phyloP scores from a whole-genome alignment of 2,797 vertebrate genomes.

The Pseudochirops cupreus region DNA sequence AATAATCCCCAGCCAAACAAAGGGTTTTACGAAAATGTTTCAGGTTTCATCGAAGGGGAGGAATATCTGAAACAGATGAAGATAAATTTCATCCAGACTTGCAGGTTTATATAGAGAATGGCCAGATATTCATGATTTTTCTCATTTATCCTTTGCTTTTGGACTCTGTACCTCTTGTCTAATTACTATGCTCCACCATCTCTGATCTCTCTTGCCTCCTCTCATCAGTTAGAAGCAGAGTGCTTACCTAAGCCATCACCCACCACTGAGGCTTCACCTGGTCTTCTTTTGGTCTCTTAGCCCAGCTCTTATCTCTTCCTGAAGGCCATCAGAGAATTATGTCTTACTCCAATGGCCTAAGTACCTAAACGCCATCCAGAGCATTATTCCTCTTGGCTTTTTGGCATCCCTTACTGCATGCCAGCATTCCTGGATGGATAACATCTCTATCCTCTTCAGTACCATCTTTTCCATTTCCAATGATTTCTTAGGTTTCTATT shows the following conservation, averaged over 20 bases:
- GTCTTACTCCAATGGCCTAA: conserved; percentile 28
- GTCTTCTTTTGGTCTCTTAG: background rate
- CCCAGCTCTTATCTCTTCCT: background rate
- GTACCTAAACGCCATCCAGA: conserved; percentile 48
- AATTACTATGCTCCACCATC: conserved; percentile 21
- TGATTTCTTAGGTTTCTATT: conserved; percentile 77
- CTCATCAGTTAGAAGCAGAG: background rate
- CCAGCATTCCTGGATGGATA: conserved; percentile 62
- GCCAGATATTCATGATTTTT: conserved; percentile 52
- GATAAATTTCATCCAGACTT: conserved; percentile 48
- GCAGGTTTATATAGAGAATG: conserved; percentile 55
- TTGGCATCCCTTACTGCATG: conserved; percentile 12
- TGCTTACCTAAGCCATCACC: conserved; percentile 1
- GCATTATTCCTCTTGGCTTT: conserved; percentile 11
- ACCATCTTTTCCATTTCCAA: conserved; percentile 82
- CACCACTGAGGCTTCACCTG: conserved; percentile 30
- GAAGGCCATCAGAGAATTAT: conserved; percentile 12
- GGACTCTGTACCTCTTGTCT: conserved; percentile 43
- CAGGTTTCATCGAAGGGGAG: conserved; percentile 35
- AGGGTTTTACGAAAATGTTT: conserved; percentile 52
- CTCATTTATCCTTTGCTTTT: conserved; percentile 58
- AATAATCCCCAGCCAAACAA: conserved; percentile 22
- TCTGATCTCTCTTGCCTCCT: background rate
- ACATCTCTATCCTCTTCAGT: conserved; percentile 80
- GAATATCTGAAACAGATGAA: conserved; percentile 61